These are phyloP conservation scores for Hyppa rectilinea DNA, from an alignment of 2,888 invertebrate genomes.

Conservation along the genomic window DNA sequence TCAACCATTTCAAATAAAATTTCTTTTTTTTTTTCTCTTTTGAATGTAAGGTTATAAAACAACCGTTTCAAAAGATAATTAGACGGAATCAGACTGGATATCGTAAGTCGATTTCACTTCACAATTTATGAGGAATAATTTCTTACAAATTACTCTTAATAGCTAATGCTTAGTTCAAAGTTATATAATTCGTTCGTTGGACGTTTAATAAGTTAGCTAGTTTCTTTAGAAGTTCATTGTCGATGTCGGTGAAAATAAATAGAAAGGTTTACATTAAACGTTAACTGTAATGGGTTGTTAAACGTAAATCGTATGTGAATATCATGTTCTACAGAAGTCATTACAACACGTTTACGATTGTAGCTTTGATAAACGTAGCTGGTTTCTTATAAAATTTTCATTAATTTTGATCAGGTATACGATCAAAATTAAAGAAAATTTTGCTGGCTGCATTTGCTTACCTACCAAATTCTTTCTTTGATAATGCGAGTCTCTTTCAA, in stretches of 20 bases:
- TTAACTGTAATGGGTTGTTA: constrained; percentile 15
- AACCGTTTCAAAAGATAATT: constrained; percentile 22
- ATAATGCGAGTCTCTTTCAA: neutral
- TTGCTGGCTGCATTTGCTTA: neutral
- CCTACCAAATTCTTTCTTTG: neutral
- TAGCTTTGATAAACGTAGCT: constrained; percentile 19
- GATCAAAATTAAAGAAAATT: too few relatives aligned
- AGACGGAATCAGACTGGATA: constrained; percentile 36
- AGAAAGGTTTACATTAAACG: constrained; percentile 9
- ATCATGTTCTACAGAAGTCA: constrained; percentile 20
- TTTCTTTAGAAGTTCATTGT: constrained; percentile 38
- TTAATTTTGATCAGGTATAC: too few relatives aligned
- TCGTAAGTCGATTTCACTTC: constrained; percentile 61
- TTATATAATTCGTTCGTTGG: constrained; percentile 55
- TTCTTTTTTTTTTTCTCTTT: constrained; percentile 21
- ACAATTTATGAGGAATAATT: constrained; percentile 61
- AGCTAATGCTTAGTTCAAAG: constrained; percentile 37
- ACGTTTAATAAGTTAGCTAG: constrained; percentile 21
- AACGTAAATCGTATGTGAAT: constrained; percentile 17
- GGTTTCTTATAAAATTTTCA: too few relatives aligned
- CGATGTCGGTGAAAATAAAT: constrained; percentile 33
- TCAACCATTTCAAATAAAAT: neutral
- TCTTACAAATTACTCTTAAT: constrained; percentile 57
- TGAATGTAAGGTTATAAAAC: constrained; percentile 14
- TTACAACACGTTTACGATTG: constrained; percentile 19